Conservation (phyloP, 2,113 vertebrate species). For the Ptychochromis oligacanthus region DNA sequence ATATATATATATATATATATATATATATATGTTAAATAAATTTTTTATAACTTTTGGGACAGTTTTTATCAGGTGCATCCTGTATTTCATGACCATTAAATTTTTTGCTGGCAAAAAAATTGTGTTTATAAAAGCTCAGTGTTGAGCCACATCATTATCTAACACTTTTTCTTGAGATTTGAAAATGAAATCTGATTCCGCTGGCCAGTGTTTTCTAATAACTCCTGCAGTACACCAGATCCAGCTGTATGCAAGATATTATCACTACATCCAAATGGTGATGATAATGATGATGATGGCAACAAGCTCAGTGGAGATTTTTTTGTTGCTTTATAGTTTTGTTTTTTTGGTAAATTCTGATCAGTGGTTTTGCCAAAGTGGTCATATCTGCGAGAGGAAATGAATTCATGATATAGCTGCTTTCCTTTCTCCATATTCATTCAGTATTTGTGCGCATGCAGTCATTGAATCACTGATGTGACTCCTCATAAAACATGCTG, state of each 20-base stretch:
- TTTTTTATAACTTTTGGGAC: neutral
- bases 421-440: neutral
- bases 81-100: neutral
- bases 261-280: neutral
- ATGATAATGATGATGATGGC: neutral
- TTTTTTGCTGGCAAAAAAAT: neutral
- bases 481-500: conserved; percentile 15
- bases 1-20: too few relatives aligned
- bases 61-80: neutral
- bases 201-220: neutral
- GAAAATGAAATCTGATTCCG: neutral
- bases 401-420: conserved; percentile 30
- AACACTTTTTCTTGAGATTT: too few relatives aligned
- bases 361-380: conserved; percentile 14
- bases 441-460: neutral
- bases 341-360: conserved; percentile 11
- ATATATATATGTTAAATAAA: neutral
- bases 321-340: neutral
- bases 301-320: neutral
- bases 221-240: neutral
- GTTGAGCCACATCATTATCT: neutral
- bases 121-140: neutral
- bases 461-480: conserved; percentile 17
- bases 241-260: neutral
- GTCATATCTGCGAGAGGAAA: conserved; percentile 8